phyloP scores from a whole-genome alignment of 1,140 invertebrate species.

The Drosophila repletoides region DNA sequence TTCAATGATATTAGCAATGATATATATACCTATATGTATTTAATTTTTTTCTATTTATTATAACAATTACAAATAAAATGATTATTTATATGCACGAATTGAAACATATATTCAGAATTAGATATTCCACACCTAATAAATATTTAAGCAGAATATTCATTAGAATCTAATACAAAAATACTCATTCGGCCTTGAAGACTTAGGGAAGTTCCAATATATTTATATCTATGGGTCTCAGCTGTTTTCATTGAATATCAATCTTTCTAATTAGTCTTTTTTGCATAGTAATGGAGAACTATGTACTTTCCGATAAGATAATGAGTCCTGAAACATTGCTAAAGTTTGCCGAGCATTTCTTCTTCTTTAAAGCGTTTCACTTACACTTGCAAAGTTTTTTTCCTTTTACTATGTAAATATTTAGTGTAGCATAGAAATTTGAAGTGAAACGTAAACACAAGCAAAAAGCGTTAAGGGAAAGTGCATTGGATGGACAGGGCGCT shows the following conservation, averaged over 20 bases:
- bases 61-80: constrained; percentile 29
- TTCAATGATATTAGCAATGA: constrained; percentile 61
- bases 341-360: constrained; percentile 13
- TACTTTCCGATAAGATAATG: constrained; percentile 49
- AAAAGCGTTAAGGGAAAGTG: constrained; percentile 63
- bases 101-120: constrained; percentile 14
- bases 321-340: constrained; percentile 39
- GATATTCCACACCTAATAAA: too few species aligned
- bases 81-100: constrained; percentile 33
- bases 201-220: too few species aligned
- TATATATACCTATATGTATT: constrained; percentile 26
- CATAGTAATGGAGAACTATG: not conserved
- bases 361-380: constrained; percentile 67
- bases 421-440: constrained; percentile 74
- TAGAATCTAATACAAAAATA: too few species aligned
- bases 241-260: constrained; percentile 27
- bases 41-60: constrained; percentile 57
- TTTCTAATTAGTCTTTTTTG: constrained; percentile 19
- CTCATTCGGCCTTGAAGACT: too few species aligned
- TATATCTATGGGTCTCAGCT: constrained; percentile 10
- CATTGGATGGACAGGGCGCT: constrained; percentile 51
- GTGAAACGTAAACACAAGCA: constrained; percentile 75
- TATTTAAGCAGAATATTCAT: too few species aligned
- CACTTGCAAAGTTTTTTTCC: constrained; percentile 51
- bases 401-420: constrained; percentile 70